phyloP scores from a whole-genome alignment of 2,888 invertebrate genomes.

The Cynaeus angustus region DNA sequence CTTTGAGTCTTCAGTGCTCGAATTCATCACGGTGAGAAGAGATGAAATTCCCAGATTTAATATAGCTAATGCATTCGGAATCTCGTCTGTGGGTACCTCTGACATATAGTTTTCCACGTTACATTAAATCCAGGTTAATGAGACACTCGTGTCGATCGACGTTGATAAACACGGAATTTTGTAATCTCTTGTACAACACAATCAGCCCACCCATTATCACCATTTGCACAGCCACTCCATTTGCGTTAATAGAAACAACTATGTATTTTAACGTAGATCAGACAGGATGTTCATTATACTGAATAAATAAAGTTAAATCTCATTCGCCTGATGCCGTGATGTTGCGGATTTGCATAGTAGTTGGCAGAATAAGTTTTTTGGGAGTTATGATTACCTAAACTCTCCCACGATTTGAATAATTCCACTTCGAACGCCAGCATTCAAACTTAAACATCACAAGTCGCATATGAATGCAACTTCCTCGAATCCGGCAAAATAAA shows the following conservation, averaged over 20 bases:
- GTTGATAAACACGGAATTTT: conserved; percentile 47
- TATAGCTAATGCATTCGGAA: conserved; percentile 47
- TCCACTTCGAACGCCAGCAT: conserved; percentile 22
- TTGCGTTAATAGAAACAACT: conserved; percentile 52
- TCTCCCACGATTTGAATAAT: conserved; percentile 35
- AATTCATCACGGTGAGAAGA: conserved; percentile 41
- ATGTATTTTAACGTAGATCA: conserved; percentile 48
- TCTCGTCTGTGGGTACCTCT: conserved; percentile 27
- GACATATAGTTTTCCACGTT: conserved; percentile 42
- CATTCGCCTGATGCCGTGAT: conserved; percentile 31
- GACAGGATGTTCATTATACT: conserved; percentile 46
- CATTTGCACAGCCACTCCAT: conserved; percentile 52
- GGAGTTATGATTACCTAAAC: conserved; percentile 21
- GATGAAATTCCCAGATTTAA: conserved; percentile 49
- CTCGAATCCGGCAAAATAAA: conserved; percentile 41
- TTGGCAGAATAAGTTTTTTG: conserved; percentile 26
- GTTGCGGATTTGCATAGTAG: conserved; percentile 37
- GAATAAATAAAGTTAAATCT: conserved; percentile 48
- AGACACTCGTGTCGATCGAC: conserved; percentile 48
- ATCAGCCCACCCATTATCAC: conserved; percentile 49
- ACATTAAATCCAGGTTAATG: conserved; percentile 47
- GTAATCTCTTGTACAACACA: conserved; percentile 54
- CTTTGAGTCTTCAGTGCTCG: conserved; percentile 37
- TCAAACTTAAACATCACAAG: conserved; percentile 30
- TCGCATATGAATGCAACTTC: conserved; percentile 22